Evolutionary conservation across 2,113 vertebrate species (phyloP), one percentile per base, ranked within the genome.

Genomic region (Heptranchias perlo): DNA sequence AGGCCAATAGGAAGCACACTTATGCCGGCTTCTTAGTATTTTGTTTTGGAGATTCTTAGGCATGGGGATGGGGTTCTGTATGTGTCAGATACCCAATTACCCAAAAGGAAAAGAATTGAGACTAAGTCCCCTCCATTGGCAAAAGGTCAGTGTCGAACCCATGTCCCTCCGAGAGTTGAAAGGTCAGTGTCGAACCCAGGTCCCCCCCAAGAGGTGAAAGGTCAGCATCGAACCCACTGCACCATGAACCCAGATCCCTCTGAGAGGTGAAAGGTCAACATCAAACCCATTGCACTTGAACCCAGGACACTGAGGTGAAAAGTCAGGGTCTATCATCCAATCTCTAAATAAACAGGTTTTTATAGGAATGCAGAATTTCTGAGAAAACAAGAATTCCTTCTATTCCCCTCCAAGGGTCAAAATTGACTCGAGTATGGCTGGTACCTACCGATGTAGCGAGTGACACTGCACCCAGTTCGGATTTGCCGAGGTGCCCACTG

Each of bases 401-500:
- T 21, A 18, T 6, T 44, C 35, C 11, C 35, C 21, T 18, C 13
- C 47, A 2, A 10, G 64, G 14, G 18, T 44, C 4, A 21, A 14
- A 5, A 23, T 2, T 39, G 67, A 1, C 13, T 31, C 54, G 25
- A 35, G 31, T 16, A 11, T 0, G 18, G 25, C 62, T 25, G 10
- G n/a, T 78, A 84, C 95, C n/a, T 64, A 96, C 95, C 49, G 95
- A 78, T 14, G 95, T 61, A 5, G 95, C 95, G 3, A 96, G 95
- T 25, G 84, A 67, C 28, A 96, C 73, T 4, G 95, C 73, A 0
- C 84, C 95, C 95, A 96, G 6, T 35, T 96, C 95, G 28, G 23
- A 44, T 62, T 96, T 96, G 62, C 95, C 95, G 3, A 96, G 95
- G 13, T 96, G 95, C 23, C 95, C 95, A 44, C 95, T 61, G 73